A percentile compares a stretch with the other conserved stretches of the same genome.
Evolutionary conservation across 2,797 vertebrate species (phyloP).

Genomic region (Lepus townsendii): DNA sequence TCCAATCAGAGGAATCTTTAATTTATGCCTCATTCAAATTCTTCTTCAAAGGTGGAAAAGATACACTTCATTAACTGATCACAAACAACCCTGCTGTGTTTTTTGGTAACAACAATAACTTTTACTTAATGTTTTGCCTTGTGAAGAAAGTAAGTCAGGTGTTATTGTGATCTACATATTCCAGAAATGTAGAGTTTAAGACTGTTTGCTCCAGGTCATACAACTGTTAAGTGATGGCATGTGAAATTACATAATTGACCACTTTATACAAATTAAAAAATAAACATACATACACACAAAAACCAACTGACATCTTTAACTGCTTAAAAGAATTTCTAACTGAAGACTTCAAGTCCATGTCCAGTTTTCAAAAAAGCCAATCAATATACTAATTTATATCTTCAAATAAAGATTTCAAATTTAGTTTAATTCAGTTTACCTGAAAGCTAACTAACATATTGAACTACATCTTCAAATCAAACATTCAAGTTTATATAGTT

Average conservation of each 20-base stretch:
- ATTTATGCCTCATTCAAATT: not conserved
- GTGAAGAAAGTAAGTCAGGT: constrained; percentile 29
- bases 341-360: constrained; percentile 49
- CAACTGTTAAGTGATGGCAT: constrained; percentile 9
- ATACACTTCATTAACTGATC: not conserved
- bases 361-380: constrained; percentile 46
- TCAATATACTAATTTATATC: constrained; percentile 16
- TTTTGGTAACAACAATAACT: constrained; percentile 55
- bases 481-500: constrained; percentile 33
- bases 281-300: constrained; percentile 17
- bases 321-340: constrained; percentile 55
- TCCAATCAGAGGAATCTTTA: not conserved
- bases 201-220: constrained; percentile 19
- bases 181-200: constrained; percentile 4
- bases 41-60: not conserved
- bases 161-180: constrained; percentile 53
- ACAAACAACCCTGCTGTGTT: not conserved
- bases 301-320: constrained; percentile 55
- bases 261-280: constrained; percentile 70
- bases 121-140: constrained; percentile 38
- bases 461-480: constrained; percentile 12
- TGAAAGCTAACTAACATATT: not conserved
- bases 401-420: constrained; percentile 41
- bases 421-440: constrained; percentile 46
- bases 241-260: constrained; percentile 54